These are phyloP conservation scores for Notolepis coatsorum DNA, from an alignment of 2,797 vertebrate species.

Conservation along the genomic window DNA sequence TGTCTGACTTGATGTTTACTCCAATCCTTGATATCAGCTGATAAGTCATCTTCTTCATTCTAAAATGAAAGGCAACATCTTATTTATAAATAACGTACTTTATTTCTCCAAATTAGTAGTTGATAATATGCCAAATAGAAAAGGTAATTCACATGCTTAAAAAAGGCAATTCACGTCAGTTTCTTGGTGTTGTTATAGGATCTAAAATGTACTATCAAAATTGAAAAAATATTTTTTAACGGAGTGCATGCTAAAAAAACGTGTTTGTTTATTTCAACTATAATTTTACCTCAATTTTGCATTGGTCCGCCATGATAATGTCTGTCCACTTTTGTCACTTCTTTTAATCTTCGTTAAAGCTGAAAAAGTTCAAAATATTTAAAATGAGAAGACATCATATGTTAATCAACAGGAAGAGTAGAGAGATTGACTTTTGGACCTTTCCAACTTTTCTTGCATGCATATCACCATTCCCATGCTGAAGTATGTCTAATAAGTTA, in stretches of 20 bases:
- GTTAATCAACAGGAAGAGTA: too few species aligned
- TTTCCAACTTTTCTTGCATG: too few species aligned
- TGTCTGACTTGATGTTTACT: conserved; percentile 64
- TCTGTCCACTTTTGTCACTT: not conserved
- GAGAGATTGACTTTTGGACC: too few species aligned
- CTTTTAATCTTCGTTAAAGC: not conserved
- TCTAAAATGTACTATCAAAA: not conserved
- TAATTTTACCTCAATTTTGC: conserved; percentile 34
- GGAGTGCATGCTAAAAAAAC: not conserved
- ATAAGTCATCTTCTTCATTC: conserved; percentile 32
- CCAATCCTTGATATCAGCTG: conserved; percentile 64
- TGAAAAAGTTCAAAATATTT: not conserved
- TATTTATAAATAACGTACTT: not conserved
- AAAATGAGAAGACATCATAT: too few species aligned
- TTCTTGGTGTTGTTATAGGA: not conserved
- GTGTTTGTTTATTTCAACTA: not conserved
- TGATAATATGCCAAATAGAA: not conserved
- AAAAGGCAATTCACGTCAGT: too few species aligned
- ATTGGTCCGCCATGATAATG: conserved; percentile 26
- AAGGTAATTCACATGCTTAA: too few species aligned
- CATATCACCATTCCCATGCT: too few species aligned
- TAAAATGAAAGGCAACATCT: conserved; percentile 30
- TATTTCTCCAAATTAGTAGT: not conserved
- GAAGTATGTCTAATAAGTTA: too few species aligned
- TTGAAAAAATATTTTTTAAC: not conserved